Conservation (phyloP, 2,797 vertebrate species). For the Podarcis siculus region DNA sequence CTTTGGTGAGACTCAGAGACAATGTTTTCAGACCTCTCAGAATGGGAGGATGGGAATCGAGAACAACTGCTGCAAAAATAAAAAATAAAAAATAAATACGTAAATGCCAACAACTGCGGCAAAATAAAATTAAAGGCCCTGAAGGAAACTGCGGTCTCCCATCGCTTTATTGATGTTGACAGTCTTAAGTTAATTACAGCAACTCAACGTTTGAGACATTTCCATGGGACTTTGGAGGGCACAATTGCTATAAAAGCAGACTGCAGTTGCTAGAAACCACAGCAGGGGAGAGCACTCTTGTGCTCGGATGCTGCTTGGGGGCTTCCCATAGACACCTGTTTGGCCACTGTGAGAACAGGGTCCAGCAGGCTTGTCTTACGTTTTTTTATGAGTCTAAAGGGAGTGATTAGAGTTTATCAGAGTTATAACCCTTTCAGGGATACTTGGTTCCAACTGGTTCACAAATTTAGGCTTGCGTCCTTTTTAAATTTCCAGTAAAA, state of each 20-base stretch:
- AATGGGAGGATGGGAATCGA: neutral
- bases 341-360: too few species aligned
- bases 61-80: neutral
- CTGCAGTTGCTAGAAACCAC: neutral
- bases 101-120: neutral
- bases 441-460: too few species aligned
- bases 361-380: too few species aligned
- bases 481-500: too few species aligned
- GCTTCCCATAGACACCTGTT: too few species aligned
- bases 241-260: neutral
- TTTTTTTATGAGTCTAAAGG: neutral
- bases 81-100: neutral
- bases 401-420: neutral
- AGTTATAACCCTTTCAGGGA: neutral
- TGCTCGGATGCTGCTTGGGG: too few species aligned
- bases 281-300: too few species aligned
- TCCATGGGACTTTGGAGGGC: neutral
- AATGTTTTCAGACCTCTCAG: slow-evolving; percentile 4
- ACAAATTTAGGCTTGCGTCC: too few species aligned
- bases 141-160: neutral
- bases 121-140: neutral
- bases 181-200: neutral
- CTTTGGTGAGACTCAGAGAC: neutral
- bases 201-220: neutral
- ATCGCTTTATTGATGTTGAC: neutral